These are phyloP conservation scores for Sarcophaga subvicina DNA, from an alignment of 2,888 invertebrate species.

Conservation along the genomic window DNA sequence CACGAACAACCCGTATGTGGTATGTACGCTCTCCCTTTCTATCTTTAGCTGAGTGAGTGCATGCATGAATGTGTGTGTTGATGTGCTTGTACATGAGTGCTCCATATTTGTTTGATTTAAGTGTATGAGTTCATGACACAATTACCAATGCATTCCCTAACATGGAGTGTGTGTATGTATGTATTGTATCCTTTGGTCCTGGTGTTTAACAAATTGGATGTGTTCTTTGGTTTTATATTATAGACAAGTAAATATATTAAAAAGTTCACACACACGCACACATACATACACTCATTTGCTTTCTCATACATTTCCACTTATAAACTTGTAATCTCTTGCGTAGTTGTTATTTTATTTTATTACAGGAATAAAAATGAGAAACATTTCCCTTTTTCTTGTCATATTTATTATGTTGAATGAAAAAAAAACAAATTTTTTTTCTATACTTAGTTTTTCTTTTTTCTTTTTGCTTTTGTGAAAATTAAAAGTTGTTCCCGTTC, in stretches of 20 bases:
- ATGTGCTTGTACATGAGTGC: conserved; percentile 25
- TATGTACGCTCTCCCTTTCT: background rate
- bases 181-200: background rate
- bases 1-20: no score
- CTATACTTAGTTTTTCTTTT: no score
- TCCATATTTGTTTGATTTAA: conserved; percentile 35
- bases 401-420: background rate
- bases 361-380: conserved; percentile 29
- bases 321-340: background rate
- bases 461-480: background rate
- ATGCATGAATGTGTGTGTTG: background rate
- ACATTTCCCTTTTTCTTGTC: conserved; percentile 10
- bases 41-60: background rate
- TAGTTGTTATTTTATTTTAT: conserved; percentile 35
- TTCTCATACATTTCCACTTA: background rate
- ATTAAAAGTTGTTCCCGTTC: background rate
- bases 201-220: conserved; percentile 50
- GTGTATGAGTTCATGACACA: conserved; percentile 65
- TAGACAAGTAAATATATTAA: conserved; percentile 5
- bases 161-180: background rate
- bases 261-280: background rate
- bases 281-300: background rate
- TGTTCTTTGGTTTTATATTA: conserved; percentile 45
- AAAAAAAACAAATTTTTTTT: background rate
- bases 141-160: conserved; percentile 59